Conservation (phyloP, 2,888 invertebrate genomes). For the Papilio elwesi region DNA sequence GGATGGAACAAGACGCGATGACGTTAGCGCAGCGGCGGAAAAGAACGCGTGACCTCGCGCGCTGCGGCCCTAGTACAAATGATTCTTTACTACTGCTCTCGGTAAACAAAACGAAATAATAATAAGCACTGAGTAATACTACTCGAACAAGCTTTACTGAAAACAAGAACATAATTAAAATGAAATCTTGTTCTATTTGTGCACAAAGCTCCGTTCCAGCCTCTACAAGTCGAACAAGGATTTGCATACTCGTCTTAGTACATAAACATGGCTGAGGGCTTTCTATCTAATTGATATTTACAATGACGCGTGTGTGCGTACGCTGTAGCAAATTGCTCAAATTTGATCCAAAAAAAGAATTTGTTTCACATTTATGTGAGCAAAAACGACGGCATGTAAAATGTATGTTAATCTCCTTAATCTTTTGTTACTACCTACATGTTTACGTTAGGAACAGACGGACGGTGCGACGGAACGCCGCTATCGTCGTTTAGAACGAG, state of each 20-base stretch:
- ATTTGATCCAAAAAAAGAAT: background rate
- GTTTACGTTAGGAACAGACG: conserved; percentile 18
- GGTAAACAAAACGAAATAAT: conserved; percentile 35
- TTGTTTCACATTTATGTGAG: background rate
- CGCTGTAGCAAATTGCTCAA: no score
- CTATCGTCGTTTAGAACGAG: conserved; percentile 28
- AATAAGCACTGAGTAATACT: conserved; percentile 22
- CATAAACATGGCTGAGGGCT: no score
- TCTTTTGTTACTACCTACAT: conserved; percentile 9
- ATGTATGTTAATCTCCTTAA: background rate
- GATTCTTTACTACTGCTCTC: conserved; percentile 27
- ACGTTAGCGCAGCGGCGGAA: conserved; percentile 26
- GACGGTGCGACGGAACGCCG: conserved; percentile 9
- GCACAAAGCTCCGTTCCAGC: no score
- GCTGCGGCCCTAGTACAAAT: conserved; percentile 32
- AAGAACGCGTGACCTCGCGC: conserved; percentile 38
- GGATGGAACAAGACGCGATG: conserved; percentile 31
- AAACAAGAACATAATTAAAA: background rate
- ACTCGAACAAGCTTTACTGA: background rate
- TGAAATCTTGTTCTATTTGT: background rate
- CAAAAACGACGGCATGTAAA: background rate
- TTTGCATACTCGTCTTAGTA: no score
- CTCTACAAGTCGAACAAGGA: no score
- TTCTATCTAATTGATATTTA: no score
- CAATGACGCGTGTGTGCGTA: no score